Conservation (phyloP, 2,113 vertebrate genomes). For the Pelvicachromis taeniatus region DNA sequence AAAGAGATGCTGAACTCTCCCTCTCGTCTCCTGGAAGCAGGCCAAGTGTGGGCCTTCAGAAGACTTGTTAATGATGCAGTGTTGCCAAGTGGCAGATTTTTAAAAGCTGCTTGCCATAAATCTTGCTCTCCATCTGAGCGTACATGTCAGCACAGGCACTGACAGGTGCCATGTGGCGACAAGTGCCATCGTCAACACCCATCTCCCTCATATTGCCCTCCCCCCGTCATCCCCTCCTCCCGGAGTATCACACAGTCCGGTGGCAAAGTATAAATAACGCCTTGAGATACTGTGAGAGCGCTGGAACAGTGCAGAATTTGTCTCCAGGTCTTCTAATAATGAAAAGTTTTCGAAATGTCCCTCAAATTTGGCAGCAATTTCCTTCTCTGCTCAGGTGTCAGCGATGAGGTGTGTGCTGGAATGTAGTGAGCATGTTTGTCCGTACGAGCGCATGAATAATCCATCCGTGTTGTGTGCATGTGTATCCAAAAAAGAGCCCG, state of each 20-base stretch:
- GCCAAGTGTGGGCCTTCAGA: constrained; percentile 59
- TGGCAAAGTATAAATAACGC: neutral
- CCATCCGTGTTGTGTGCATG: neutral
- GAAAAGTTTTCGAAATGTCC: neutral
- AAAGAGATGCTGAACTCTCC: constrained; percentile 4
- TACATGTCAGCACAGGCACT: constrained; percentile 45
- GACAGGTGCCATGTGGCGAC: constrained; percentile 59
- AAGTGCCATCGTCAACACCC: constrained; percentile 29
- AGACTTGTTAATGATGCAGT: constrained; percentile 57
- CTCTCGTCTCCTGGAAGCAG: constrained; percentile 32
- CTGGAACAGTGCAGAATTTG: neutral
- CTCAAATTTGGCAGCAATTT: neutral
- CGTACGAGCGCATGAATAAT: neutral
- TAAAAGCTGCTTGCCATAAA: constrained; percentile 54
- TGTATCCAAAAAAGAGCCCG: constrained; percentile 6
- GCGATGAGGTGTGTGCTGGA: neutral
- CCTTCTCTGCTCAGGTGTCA: neutral
- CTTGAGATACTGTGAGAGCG: neutral
- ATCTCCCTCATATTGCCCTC: constrained; percentile 40
- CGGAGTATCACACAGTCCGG: constrained; percentile 7
- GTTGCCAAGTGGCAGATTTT: constrained; percentile 56
- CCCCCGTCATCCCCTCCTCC: neutral
- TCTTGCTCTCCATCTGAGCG: constrained; percentile 1
- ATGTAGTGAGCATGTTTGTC: neutral
- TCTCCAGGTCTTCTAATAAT: neutral